Percentiles rank a stretch among this genome's conserved stretches.
These are phyloP conservation scores for Papilio gigon DNA, from an alignment of 2,888 invertebrate genomes.

Conservation along the genomic window DNA sequence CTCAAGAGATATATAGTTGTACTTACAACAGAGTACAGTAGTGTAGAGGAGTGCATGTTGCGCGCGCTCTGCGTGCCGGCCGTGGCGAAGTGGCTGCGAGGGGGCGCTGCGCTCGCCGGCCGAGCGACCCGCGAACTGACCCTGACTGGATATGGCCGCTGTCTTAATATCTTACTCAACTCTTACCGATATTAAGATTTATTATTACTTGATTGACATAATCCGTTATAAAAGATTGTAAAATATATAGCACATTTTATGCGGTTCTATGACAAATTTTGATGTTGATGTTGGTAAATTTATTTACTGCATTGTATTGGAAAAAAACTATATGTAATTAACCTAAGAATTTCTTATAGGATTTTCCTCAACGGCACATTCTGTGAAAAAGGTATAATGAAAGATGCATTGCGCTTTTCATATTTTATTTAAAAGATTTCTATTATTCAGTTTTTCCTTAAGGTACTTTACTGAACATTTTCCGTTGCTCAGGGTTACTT, in stretches of 20 bases:
- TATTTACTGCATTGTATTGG: too few species aligned
- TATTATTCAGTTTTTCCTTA: not conserved
- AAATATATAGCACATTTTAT: not conserved
- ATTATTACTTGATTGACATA: conserved; percentile 21
- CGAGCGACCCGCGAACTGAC: conserved; percentile 55
- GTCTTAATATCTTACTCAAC: conserved; percentile 41
- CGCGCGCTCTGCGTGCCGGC: conserved; percentile 66
- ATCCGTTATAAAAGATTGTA: not conserved
- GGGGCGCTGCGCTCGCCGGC: conserved; percentile 63
- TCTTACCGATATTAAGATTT: conserved; percentile 5
- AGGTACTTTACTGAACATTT: not conserved
- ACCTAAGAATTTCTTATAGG: not conserved
- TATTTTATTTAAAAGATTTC: not conserved
- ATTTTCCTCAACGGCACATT: not conserved
- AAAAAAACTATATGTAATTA: not conserved
- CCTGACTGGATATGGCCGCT: conserved; percentile 54
- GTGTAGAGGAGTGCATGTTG: conserved; percentile 65
- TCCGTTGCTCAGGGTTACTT: not conserved
- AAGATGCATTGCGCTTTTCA: not conserved
- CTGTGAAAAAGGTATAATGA: not conserved
- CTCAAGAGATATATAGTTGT: conserved; percentile 37
- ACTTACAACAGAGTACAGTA: conserved; percentile 48
- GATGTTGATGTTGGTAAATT: too few species aligned
- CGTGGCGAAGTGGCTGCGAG: conserved; percentile 66
- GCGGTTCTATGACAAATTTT: not conserved